Percentiles rank a stretch among this genome's conserved stretches.
Evolutionary conservation across 23 tunicate genomes (phyloP).

Genomic region (Diplosoma virens): DNA sequence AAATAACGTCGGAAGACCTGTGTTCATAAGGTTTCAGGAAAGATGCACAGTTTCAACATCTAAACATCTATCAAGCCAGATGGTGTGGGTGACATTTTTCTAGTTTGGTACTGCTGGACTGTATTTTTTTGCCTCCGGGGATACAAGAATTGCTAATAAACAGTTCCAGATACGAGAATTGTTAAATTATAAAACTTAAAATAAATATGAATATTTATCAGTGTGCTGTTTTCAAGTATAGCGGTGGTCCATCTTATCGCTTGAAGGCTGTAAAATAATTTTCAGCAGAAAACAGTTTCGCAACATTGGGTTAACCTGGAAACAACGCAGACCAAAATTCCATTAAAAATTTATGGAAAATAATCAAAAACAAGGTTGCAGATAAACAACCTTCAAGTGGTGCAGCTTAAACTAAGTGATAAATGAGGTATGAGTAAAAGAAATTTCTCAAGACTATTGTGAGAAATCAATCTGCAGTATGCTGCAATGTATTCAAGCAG

Average conservation of each 20-base stretch:
- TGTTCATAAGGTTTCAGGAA: constrained; percentile 2
- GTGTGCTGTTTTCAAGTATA: constrained; percentile 1
- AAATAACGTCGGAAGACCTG: constrained; percentile 6
- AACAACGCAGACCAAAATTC: constrained; percentile 8
- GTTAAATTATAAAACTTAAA: constrained; percentile 1
- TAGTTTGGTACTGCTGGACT: constrained; percentile 19
- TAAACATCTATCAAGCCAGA: constrained; percentile 21
- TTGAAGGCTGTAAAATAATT: constrained; percentile 19
- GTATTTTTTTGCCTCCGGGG: constrained; percentile 5
- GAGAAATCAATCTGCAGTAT: constrained; percentile 16
- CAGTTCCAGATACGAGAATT: constrained; percentile 10
- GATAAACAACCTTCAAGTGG: constrained; percentile 18
- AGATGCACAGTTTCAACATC: constrained; percentile 14
- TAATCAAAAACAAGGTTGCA: constrained; percentile 12
- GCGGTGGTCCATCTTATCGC: constrained; percentile 3
- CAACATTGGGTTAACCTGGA: constrained; percentile 21
- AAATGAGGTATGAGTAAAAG: constrained; percentile 13
- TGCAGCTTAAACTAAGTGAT: constrained; percentile 10
- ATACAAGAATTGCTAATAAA: constrained; percentile 11
- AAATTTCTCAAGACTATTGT: constrained; percentile 11
- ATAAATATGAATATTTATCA: constrained; percentile 1
- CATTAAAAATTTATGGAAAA: constrained; percentile 1
- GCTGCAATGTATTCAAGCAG: constrained; percentile 8
- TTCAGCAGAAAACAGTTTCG: background rate
- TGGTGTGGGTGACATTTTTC: constrained; percentile 12